phyloP scores from a whole-genome alignment of 2,888 invertebrate species.

The Calliphora vomitoria region DNA sequence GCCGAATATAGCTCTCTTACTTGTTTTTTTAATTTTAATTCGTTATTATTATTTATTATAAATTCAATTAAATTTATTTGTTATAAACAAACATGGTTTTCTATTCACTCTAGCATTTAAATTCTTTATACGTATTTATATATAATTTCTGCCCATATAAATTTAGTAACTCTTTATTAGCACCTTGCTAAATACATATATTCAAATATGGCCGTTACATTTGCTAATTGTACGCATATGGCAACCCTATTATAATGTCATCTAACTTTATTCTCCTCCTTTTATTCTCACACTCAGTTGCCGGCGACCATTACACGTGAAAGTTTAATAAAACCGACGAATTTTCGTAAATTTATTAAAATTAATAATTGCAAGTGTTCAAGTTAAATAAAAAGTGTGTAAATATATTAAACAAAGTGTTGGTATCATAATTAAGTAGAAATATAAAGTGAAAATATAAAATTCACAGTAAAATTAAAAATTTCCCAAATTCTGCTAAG shows the following conservation, averaged over 20 bases:
- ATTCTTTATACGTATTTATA: not conserved
- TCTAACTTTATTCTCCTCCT: not conserved
- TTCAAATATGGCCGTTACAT: not conserved
- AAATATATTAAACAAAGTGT: slow-evolving; percentile 16
- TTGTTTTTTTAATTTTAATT: too few species aligned
- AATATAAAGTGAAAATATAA: slow-evolving; percentile 1
- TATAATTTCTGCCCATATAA: not conserved
- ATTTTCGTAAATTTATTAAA: not conserved
- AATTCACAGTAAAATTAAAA: not conserved
- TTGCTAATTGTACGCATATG: not conserved
- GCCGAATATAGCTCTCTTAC: too few species aligned
- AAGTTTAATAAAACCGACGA: not conserved
- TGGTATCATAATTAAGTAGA: not conserved
- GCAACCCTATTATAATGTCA: not conserved
- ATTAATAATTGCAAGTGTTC: not conserved
- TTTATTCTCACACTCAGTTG: not conserved
- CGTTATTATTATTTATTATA: too few species aligned
- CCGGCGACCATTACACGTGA: not conserved
- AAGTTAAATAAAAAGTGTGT: not conserved
- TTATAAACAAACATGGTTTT: too few species aligned
- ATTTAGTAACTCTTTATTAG: not conserved
- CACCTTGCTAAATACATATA: not conserved
- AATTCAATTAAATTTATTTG: too few species aligned
- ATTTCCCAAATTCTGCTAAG: not conserved
- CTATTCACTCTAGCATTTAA: not conserved